Evolutionary conservation across 1,140 invertebrate species (phyloP).

Genomic region (Drosophila burlai): DNA sequence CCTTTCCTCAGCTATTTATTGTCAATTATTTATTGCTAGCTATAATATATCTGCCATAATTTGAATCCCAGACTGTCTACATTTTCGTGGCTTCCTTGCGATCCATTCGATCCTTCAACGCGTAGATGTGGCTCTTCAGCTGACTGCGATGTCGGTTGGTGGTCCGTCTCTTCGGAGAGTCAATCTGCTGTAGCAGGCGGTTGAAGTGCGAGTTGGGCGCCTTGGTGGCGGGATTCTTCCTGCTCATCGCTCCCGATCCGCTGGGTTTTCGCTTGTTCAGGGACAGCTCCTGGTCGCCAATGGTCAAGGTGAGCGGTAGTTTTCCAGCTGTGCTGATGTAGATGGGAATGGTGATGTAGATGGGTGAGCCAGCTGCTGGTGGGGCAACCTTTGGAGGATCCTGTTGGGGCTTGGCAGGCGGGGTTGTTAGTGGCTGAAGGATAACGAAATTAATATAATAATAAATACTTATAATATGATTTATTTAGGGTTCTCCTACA

Average conservation of each 20-base stretch:
- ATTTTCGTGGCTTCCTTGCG: neutral
- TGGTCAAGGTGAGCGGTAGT: conserved; percentile 54
- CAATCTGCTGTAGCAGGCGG: conserved; percentile 54
- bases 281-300: conserved; percentile 62
- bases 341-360: conserved; percentile 77
- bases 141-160: conserved; percentile 73
- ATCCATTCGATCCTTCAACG: conserved; percentile 38
- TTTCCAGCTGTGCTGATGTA: conserved; percentile 66
- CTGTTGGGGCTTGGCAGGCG: neutral
- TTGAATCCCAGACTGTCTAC: neutral
- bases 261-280: conserved; percentile 30
- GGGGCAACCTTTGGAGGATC: neutral
- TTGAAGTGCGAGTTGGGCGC: conserved; percentile 68
- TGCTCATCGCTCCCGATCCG: conserved; percentile 4
- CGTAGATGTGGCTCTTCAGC: conserved; percentile 55
- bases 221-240: conserved; percentile 42
- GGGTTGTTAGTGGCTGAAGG: neutral
- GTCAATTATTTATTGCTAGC: conserved; percentile 71
- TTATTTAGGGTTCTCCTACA: no score
- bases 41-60: conserved; percentile 25
- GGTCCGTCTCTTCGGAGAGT: conserved; percentile 45
- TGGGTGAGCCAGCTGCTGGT: conserved; percentile 31
- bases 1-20: conserved; percentile 63
- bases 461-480: neutral
- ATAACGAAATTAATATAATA: neutral